A percentile compares a stretch with the other conserved stretches of the same genome.
These are phyloP conservation scores for Hippopotamyrus pictus DNA, from an alignment of 2,797 vertebrate species.

Conservation along the genomic window DNA sequence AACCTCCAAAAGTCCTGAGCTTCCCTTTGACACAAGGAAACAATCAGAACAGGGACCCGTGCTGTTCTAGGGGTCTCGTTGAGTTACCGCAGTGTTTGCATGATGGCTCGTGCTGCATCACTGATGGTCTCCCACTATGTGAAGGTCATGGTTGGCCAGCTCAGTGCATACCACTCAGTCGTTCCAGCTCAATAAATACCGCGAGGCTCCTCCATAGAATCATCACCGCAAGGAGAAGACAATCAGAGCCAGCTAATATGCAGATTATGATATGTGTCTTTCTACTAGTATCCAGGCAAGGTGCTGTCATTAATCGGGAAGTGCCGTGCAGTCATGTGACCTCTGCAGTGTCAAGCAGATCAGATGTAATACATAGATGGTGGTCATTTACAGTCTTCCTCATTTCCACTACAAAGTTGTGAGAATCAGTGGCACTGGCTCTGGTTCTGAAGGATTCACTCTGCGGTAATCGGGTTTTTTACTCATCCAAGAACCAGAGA, in stretches of 20 bases:
- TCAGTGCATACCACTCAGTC: background rate
- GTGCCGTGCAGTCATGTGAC: conserved; percentile 41
- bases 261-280: conserved; percentile 53
- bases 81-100: conserved; percentile 59
- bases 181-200: background rate
- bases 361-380: background rate
- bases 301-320: conserved; percentile 45
- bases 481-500: background rate
- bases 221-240: conserved; percentile 47
- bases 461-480: background rate
- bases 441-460: background rate
- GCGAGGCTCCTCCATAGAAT: conserved; percentile 43
- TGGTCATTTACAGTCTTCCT: background rate
- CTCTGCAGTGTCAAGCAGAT: conserved; percentile 10
- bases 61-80: conserved; percentile 51
- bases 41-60: background rate
- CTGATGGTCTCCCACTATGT: conserved; percentile 10
- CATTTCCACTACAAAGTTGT: background rate
- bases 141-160: conserved; percentile 48
- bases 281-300: conserved; percentile 44
- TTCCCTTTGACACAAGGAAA: background rate
- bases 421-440: background rate
- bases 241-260: conserved; percentile 48
- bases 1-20: background rate
- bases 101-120: conserved; percentile 46